Evolutionary conservation across 2,797 vertebrate species (phyloP), one percentile per base, ranked within the genome.

Genomic region (Nyctalus aviator): DNA sequence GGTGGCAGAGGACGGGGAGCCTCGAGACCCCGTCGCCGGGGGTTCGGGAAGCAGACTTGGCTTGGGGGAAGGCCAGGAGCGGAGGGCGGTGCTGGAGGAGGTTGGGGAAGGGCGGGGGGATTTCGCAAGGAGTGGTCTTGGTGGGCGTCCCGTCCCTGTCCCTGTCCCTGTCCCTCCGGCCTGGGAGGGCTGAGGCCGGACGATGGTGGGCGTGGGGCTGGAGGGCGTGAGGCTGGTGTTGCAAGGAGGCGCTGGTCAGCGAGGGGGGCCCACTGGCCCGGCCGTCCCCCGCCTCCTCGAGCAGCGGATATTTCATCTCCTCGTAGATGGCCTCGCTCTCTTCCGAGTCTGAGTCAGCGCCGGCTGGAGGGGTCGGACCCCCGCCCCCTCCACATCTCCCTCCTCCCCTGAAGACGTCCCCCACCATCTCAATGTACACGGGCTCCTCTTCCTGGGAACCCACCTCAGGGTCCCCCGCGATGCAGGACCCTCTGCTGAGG

Each of bases 381-480:
- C 96, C 11, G 97, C 98, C 97, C 41, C 95, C 96, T 59, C 88
- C 94, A 2, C 98, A 98, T 95, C 98, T 72, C 62, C 96, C 90
- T 81, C 95, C 96, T 73, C 99, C 97, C 98, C 98, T 85, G 98
- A 99, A 98, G 98, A 99, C 97, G 98, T 99, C 99, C 71, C 99
- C 99, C 95, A 99, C 99, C 99, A 99, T 99, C 97, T 99, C 99
- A 4, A 99, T 99, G 96, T 99, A 99, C 69, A 99, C 99, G 0
- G 99, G 99, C 96, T 99, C 99, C 10, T 99, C 99, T 0, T 99
- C 99, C 27, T 96, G 97, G 11, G 92, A 85, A 30, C 96, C 93
- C 53, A 83, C 46, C 13, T 98, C 98, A 3, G 87, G 94, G 93
- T 97, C 97, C 50, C 97, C 97, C 7, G 91, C n/a, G 18, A 86